Evolutionary conservation across 2,888 invertebrate genomes (phyloP).

Genomic region (Phortica magna): DNA sequence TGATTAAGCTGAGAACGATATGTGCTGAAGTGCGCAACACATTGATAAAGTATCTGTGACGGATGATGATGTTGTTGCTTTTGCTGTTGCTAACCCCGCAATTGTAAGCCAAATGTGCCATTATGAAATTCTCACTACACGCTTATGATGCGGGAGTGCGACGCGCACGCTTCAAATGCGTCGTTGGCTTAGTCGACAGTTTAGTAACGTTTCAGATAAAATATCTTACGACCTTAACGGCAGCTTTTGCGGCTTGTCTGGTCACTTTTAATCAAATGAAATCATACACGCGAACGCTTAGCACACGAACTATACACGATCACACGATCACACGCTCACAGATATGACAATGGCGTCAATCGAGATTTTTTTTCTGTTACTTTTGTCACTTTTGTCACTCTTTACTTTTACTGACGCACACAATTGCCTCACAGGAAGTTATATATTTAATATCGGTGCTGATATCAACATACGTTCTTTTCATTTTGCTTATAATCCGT

Average conservation of each 20-base stretch:
- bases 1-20: background rate
- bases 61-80: background rate
- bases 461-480: background rate
- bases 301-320: background rate
- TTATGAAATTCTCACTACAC: constrained; percentile 11
- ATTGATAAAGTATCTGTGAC: background rate
- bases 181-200: too few relatives aligned
- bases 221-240: constrained; percentile 1
- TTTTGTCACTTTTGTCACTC: background rate
- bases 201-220: background rate
- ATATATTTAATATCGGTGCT: background rate
- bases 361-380: constrained; percentile 1
- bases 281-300: constrained; percentile 22
- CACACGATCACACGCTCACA: background rate
- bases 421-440: constrained; percentile 2
- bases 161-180: background rate
- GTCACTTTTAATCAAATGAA: constrained; percentile 27
- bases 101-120: constrained; percentile 5
- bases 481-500: constrained; percentile 24
- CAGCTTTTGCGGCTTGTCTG: background rate
- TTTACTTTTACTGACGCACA: background rate
- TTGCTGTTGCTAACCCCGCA: background rate
- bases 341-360: constrained; percentile 15
- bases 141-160: background rate
- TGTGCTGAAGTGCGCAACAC: background rate